Conservation (phyloP, 1,140 invertebrate genomes). For the Kradibia gibbosae region DNA sequence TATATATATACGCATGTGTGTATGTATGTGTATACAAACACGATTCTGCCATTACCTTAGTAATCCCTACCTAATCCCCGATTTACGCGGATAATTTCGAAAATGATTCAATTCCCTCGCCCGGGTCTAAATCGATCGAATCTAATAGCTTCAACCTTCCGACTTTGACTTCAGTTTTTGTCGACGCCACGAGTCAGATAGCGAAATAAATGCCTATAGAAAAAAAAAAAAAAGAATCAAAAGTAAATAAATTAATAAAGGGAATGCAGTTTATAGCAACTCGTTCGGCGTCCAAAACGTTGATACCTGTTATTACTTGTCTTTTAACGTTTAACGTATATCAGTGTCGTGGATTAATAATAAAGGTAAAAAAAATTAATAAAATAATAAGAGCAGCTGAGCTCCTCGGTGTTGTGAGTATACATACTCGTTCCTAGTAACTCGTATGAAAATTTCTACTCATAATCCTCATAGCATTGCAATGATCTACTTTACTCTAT, state of each 20-base stretch:
- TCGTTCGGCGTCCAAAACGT: conserved; percentile 51
- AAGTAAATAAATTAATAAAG: conserved; percentile 46
- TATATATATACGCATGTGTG: neutral
- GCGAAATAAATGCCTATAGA: conserved; percentile 46
- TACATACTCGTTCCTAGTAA: conserved; percentile 72
- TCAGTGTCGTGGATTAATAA: conserved; percentile 70
- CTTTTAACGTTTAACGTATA: conserved; percentile 71
- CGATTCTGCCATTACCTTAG: conserved; percentile 17
- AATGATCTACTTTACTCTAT: conserved; percentile 72
- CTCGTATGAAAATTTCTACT: conserved; percentile 72
- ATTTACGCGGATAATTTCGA: neutral
- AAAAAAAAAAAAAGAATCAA: conserved; percentile 42
- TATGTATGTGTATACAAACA: conserved; percentile 9
- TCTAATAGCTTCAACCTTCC: conserved; percentile 4
- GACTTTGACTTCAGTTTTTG: conserved; percentile 45
- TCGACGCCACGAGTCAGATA: conserved; percentile 25
- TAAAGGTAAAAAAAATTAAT: conserved; percentile 51
- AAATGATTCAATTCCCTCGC: conserved; percentile 17
- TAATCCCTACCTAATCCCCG: neutral
- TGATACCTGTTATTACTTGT: conserved; percentile 61
- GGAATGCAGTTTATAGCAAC: conserved; percentile 50
- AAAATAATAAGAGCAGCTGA: conserved; percentile 61
- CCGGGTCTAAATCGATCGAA: neutral
- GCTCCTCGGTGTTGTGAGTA: conserved; percentile 73
- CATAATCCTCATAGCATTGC: conserved; percentile 72